Percentiles rank a stretch among this genome's conserved stretches.
These are phyloP conservation scores for Leucophora obtusa DNA, from an alignment of 2,888 invertebrate species.

Conservation along the genomic window DNA sequence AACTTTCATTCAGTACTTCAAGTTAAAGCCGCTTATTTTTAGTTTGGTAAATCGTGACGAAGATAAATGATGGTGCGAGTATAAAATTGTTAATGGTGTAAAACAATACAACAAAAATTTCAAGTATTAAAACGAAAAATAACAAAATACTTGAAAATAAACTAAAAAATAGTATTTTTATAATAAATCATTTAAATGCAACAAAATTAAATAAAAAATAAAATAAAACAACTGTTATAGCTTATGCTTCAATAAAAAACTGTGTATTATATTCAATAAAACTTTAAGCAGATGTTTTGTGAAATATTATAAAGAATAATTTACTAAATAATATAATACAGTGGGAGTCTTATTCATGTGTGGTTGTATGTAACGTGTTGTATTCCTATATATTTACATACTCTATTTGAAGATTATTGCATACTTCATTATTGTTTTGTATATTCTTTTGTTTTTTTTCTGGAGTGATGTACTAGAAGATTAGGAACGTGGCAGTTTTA, in stretches of 20 bases:
- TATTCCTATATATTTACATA: slow-evolving; percentile 4
- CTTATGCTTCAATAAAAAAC: not conserved
- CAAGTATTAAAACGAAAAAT: not conserved
- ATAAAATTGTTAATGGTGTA: slow-evolving; percentile 20
- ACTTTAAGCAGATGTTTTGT: not conserved
- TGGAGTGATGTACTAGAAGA: not conserved
- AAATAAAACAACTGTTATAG: not conserved
- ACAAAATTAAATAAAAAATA: not conserved
- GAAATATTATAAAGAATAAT: not conserved
- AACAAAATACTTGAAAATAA: not conserved
- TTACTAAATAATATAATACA: not conserved
- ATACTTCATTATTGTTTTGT: slow-evolving; percentile 18
- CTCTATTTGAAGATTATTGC: slow-evolving; percentile 18
- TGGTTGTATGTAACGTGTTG: not conserved
- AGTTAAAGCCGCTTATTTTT: not conserved
- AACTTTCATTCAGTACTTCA: slow-evolving; percentile 3
- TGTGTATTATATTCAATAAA: not conserved
- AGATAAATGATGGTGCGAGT: slow-evolving; percentile 5
- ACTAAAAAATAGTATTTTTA: not conserved
- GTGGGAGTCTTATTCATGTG: not conserved
- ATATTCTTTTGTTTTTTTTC: slow-evolving; percentile 8
- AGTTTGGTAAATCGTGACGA: slow-evolving; percentile 27
- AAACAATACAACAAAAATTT: not conserved
- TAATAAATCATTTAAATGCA: not conserved
- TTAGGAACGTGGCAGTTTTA: slow-evolving; percentile 32